Percentiles rank a stretch among this genome's conserved stretches.
Evolutionary conservation across 2,113 vertebrate genomes (phyloP).

Genomic region (Typhlomys cinereus): DNA sequence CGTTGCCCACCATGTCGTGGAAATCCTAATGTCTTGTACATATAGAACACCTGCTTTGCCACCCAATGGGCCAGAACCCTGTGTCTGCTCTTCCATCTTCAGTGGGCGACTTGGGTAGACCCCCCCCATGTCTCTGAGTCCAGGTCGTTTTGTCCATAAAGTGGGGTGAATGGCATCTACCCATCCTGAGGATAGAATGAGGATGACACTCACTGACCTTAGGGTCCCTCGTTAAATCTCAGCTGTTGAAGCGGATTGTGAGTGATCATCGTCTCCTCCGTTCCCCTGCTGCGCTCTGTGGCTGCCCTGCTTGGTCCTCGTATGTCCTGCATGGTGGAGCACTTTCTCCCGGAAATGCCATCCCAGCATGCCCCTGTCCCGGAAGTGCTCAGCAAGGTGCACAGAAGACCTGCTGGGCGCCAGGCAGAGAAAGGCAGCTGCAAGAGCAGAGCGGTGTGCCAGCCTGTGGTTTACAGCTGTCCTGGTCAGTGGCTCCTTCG

Average conservation of each 20-base stretch:
- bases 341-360: background rate
- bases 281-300: background rate
- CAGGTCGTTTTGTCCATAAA: background rate
- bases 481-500: too few species aligned
- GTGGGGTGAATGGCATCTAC: background rate
- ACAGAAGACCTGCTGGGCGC: background rate
- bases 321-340: background rate
- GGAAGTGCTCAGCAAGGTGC: background rate
- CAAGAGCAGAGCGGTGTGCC: background rate
- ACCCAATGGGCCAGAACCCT: background rate
- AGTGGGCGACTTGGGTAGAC: background rate
- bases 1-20: background rate
- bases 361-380: background rate
- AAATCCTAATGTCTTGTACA: background rate
- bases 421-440: rapidly evolving
- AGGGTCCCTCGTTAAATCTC: background rate
- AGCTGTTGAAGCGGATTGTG: background rate
- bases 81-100: background rate
- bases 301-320: background rate
- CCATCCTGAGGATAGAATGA: background rate
- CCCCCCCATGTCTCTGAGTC: background rate
- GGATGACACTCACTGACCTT: background rate
- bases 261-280: background rate
- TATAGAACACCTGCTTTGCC: background rate
- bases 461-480: background rate